phyloP scores from a whole-genome alignment of 2,113 vertebrate genomes.

The Hyperopisus bebe region DNA sequence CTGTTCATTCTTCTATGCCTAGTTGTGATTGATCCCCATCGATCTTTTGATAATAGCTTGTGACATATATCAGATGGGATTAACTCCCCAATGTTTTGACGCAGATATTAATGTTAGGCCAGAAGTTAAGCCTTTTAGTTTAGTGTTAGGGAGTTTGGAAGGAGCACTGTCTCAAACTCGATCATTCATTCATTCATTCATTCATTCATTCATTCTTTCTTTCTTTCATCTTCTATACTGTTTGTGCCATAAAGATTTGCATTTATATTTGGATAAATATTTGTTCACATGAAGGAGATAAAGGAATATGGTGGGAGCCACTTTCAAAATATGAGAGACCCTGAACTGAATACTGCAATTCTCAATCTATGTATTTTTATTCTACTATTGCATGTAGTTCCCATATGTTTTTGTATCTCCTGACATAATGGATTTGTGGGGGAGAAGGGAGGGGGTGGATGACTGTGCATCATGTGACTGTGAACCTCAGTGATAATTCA shows the following conservation, averaged over 20 bases:
- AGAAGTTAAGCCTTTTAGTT: not conserved
- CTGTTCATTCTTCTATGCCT: not conserved
- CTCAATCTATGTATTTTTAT: not conserved
- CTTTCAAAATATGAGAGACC: not conserved
- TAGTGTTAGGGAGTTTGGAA: not conserved
- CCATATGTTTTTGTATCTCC: not conserved
- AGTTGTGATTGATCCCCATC: not conserved
- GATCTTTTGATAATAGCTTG: not conserved
- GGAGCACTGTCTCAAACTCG: not conserved
- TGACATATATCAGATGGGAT: not conserved
- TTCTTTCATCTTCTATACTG: not conserved
- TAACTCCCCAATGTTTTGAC: not conserved
- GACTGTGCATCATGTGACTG: not conserved
- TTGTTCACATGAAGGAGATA: not conserved
- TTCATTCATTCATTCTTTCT: too few species aligned
- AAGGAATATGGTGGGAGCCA: not conserved
- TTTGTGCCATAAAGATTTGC: not conserved
- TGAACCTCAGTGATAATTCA: not conserved
- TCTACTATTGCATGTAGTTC: not conserved
- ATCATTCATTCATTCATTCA: not conserved
- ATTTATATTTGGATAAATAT: not conserved
- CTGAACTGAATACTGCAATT: not conserved
- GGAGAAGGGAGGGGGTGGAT: not conserved
- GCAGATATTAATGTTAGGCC: not conserved
- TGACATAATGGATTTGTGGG: not conserved